Evolutionary conservation across 92 coral and sea anemone species (phyloP).

Genomic region (Scolanthus callimorphus): DNA sequence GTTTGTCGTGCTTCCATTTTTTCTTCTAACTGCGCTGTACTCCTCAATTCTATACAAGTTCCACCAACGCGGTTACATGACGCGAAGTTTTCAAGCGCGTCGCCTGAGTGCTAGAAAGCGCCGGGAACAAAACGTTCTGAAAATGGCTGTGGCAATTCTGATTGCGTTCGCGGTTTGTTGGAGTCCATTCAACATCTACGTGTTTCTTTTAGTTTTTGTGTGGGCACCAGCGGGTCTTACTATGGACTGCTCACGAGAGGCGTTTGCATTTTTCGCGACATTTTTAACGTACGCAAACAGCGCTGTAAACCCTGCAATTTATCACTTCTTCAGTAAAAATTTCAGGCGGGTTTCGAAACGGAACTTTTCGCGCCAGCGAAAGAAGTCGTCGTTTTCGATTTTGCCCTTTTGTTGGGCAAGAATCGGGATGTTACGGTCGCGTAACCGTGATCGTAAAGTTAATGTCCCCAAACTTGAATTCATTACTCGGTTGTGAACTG

Average conservation of each 20-base stretch:
- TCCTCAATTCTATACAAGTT: slow-evolving; percentile 26
- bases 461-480: not conserved
- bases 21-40: slow-evolving; percentile 30
- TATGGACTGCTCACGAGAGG: slow-evolving; percentile 18
- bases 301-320: slow-evolving; percentile 42
- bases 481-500: no score
- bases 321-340: slow-evolving; percentile 53
- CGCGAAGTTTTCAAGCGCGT: slow-evolving; percentile 20
- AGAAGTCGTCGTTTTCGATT: not conserved
- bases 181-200: slow-evolving; percentile 42
- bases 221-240: slow-evolving; percentile 9
- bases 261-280: slow-evolving; percentile 10
- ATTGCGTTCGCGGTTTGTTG: slow-evolving; percentile 46
- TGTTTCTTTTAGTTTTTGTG: slow-evolving; percentile 24
- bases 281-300: slow-evolving; percentile 35
- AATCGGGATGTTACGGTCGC: not conserved
- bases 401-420: not conserved
- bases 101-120: slow-evolving; percentile 11
- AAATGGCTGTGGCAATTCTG: slow-evolving; percentile 50
- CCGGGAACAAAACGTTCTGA: slow-evolving; percentile 43
- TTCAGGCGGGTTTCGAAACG: slow-evolving; percentile 42
- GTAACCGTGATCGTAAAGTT: not conserved
- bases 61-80: slow-evolving; percentile 8
- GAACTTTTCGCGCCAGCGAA: slow-evolving; percentile 6
- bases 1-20: slow-evolving; percentile 32